phyloP scores from a whole-genome alignment of 2,888 invertebrate genomes.

The Macrosiphum euphorbiae region DNA sequence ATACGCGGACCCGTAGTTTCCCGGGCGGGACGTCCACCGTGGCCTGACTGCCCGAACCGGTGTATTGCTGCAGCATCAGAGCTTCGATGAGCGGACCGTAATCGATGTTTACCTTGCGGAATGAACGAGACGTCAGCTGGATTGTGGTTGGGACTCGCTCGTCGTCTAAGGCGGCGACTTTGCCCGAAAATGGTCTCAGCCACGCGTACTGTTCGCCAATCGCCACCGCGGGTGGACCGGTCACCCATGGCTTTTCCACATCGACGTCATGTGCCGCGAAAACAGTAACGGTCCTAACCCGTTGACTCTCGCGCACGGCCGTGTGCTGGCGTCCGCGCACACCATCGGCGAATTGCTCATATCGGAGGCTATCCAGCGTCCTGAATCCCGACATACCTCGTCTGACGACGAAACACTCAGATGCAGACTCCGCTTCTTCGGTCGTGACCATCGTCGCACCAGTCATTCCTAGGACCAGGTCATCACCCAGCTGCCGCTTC shows the following conservation, averaged over 20 bases:
- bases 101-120: background rate
- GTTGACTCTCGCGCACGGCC: background rate
- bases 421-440: background rate
- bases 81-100: background rate
- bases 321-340: background rate
- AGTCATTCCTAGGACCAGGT: background rate
- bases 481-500: too few species aligned
- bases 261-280: too few species aligned
- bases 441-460: too few species aligned
- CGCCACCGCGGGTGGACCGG: background rate
- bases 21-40: background rate
- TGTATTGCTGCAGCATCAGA: background rate
- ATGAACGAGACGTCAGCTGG: background rate
- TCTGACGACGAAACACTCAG: constrained; percentile 14
- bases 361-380: background rate
- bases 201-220: background rate
- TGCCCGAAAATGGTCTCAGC: background rate
- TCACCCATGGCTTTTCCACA: background rate
- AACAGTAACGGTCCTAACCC: background rate
- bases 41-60: too few species aligned
- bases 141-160: background rate
- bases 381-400: constrained; percentile 30
- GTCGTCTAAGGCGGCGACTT: background rate
- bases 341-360: background rate
- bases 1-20: background rate